Base-by-base conservation (phyloP, 2,888 invertebrate species). In the Thyatira batis region DNA sequence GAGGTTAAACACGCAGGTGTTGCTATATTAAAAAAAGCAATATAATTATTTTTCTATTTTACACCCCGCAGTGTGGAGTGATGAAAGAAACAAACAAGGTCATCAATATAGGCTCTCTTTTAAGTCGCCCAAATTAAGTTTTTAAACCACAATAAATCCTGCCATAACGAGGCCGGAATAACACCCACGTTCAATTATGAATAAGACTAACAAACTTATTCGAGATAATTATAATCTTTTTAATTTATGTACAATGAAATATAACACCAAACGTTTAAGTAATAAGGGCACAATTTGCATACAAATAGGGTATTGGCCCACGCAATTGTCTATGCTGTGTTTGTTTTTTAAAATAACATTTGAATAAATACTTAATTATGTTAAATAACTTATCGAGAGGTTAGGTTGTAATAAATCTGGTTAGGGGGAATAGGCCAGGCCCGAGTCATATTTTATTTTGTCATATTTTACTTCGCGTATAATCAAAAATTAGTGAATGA, bases 311-410 rank as follows among this genome's bases (percentile, higher is more conserved):
- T 51, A 27, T 48, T 49, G 52, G 71, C 84, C 85, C 80, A 86
- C 85, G 75, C 79, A 63, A 70, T 71, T 71, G 71, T 63, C 49
- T 27, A 48, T 52, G 71, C 49, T 55, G 4, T 46, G 50, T 49
- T 60, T 65, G 67, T 67, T 69, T 65, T 78, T 82, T 82, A 80
- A 78, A 80, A 80, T 74, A 60, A 69, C 59, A 81, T 88, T 85
- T 85, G 70, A 85, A 85, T 87, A 85, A 84, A 85, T 82, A 76
- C 71, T 78, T 85, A 83, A 85, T 87, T 86, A 87, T 87, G 85
- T 75, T 82, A 83, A 80, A 77, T 71, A 69, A 67, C 64, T 79
- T 76, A 78, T 82, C 77, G 77, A 66, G 53, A 57, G 56, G 20
- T 48, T 48, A 48, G 48, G 25, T 46, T 61, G 58, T 62, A 58